phyloP scores from a whole-genome alignment of 2,888 invertebrate genomes.

The Eledona agricola region DNA sequence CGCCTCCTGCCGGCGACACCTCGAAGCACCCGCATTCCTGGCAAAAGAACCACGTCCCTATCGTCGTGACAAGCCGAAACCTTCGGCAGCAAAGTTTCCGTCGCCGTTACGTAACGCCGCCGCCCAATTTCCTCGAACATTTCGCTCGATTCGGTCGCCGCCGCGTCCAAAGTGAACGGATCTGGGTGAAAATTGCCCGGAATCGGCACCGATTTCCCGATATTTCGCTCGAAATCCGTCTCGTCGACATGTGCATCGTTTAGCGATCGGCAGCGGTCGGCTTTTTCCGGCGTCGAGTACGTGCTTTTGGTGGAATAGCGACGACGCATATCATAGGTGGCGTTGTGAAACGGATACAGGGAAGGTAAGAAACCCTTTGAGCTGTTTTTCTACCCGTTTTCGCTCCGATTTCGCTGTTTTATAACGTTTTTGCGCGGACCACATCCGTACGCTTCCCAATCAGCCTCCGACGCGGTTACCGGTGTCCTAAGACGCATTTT shows the following conservation, averaged over 20 bases:
- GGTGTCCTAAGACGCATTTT: no score
- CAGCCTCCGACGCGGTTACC: no score
- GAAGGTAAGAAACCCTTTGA: slow-evolving; percentile 63
- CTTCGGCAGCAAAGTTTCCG: slow-evolving; percentile 43
- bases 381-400: slow-evolving; percentile 57
- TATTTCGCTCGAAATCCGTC: slow-evolving; percentile 55
- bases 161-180: slow-evolving; percentile 42
- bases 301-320: slow-evolving; percentile 61
- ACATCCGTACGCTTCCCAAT: no score
- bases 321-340: slow-evolving; percentile 64
- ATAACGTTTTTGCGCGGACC: slow-evolving; percentile 47
- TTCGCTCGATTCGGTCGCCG: slow-evolving; percentile 51
- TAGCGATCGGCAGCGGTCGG: slow-evolving; percentile 48
- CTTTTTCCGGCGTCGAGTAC: slow-evolving; percentile 57
- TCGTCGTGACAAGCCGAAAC: slow-evolving; percentile 60
- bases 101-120: slow-evolving; percentile 40
- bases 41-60: slow-evolving; percentile 61
- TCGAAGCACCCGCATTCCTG: slow-evolving; percentile 60
- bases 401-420: slow-evolving; percentile 41
- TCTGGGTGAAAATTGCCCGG: slow-evolving; percentile 47
- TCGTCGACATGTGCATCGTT: slow-evolving; percentile 57
- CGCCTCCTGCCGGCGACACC: slow-evolving; percentile 56
- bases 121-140: slow-evolving; percentile 50
- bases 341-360: slow-evolving; percentile 61
- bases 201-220: slow-evolving; percentile 42